Evolutionary conservation across 2,888 invertebrate species (phyloP).

Genomic region (Cylloceria caligata): DNA sequence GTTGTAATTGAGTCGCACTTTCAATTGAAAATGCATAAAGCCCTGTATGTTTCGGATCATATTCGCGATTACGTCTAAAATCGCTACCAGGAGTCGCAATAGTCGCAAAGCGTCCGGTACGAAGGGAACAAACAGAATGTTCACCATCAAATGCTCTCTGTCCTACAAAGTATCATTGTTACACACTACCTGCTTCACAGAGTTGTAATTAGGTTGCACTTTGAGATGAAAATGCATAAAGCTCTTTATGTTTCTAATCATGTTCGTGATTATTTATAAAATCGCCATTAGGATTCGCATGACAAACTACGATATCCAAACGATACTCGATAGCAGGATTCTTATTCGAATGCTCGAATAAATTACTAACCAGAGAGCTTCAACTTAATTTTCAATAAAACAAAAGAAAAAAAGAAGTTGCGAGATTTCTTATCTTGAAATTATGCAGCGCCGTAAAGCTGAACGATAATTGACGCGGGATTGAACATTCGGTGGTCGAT

Average conservation of each 20-base stretch:
- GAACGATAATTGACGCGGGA: constrained; percentile 44
- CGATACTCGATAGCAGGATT: neutral
- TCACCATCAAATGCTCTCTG: no score
- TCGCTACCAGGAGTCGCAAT: no score
- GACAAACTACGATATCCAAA: neutral
- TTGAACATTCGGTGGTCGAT: constrained; percentile 35
- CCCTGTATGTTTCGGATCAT: no score
- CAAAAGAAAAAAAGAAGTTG: neutral
- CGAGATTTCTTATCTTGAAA: neutral
- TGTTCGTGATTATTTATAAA: neutral
- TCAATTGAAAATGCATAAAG: no score
- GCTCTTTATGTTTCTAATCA: neutral
- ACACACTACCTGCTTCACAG: no score
- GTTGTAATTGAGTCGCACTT: no score
- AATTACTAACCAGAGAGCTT: neutral
- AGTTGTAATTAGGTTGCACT: no score
- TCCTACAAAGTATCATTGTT: no score
- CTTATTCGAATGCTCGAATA: neutral
- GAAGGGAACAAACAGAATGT: no score
- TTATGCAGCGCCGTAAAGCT: neutral
- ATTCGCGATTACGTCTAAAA: no score
- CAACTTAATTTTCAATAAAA: constrained; percentile 6
- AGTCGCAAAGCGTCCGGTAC: no score
- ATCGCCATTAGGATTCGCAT: neutral
- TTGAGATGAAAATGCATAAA: no score